Evolutionary conservation across 2,888 invertebrate genomes (phyloP), one percentile per base, ranked within the genome.

Genomic region (Tholera decimalis): DNA sequence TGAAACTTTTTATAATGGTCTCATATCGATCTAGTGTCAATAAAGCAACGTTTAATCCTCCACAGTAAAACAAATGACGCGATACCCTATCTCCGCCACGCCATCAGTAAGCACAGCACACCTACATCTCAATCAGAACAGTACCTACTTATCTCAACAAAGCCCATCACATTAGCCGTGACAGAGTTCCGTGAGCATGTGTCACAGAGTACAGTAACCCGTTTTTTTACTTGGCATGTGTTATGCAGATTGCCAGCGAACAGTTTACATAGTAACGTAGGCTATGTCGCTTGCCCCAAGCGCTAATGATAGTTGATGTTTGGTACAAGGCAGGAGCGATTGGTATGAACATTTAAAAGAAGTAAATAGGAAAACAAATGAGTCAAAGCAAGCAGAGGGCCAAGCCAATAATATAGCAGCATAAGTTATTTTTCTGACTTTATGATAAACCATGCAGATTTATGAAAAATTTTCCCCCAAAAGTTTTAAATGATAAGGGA

Each of bases 261-360:
- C 83, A 85, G 70, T 85, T 85, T 85, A 83, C 83, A 83, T 85
- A 77, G 83, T 80, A 73, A 67, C 77, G 76, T 75, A 73, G 74
- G 69, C 78, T 73, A 81, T 85, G 86, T 85, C 85, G 83, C 83
- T 75, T 65, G 79, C 81, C 83, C 82, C 83, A 63, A 85, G 88
- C 86, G 82, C 72, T 86, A 86, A 85, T 86, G 84, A 85, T 84
- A 79, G 78, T 37, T 61, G 46, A 65, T 51, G 77, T 63, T 28
- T 62, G 75, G 77, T 65, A 8, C 44, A 82, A 81, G 57, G n/a
- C 3, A 56, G 1, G 28, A 56, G 51, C 33, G 39, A 6, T 2
- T 53, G 26, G 0, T 5, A 11, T 11, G 9, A 22, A 18, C 7
- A 28, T 15, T 26, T 2, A 30, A 24, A 9, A 6, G 3, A 9